Percentiles rank a stretch among this genome's conserved stretches.
Conservation (phyloP, 2,113 vertebrate genomes). For the Ceuthmochares aereus region DNA sequence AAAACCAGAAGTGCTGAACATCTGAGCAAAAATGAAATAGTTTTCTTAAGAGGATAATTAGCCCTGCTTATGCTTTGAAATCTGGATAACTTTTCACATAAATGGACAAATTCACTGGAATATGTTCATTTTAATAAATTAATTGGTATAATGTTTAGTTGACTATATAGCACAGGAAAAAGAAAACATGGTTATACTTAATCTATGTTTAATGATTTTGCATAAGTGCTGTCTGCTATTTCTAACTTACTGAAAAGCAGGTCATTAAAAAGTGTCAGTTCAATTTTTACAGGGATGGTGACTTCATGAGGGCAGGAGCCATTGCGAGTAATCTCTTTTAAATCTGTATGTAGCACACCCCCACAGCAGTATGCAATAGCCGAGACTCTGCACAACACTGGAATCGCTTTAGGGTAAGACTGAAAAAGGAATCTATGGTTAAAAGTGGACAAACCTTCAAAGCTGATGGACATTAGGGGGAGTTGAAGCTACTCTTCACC, state of each 20-base stretch:
- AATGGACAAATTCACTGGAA: conserved; percentile 52
- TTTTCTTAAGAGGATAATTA: conserved; percentile 68
- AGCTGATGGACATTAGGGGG: neutral
- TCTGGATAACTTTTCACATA: conserved; percentile 40
- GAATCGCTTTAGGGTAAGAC: neutral
- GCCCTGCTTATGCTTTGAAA: conserved; percentile 60
- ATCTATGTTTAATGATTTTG: conserved; percentile 75
- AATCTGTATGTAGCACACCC: conserved; percentile 51
- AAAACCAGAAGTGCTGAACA: conserved; percentile 70
- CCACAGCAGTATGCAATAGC: neutral
- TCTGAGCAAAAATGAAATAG: conserved; percentile 67
- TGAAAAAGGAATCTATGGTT: neutral
- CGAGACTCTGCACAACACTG: neutral
- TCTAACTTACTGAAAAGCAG: conserved; percentile 56
- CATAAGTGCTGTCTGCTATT: conserved; percentile 66
- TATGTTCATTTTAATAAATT: conserved; percentile 60
- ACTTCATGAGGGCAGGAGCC: conserved; percentile 60
- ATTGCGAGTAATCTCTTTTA: conserved; percentile 50
- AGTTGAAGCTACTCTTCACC: neutral
- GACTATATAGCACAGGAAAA: conserved; percentile 48
- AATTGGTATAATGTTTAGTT: conserved; percentile 55
- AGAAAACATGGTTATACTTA: conserved; percentile 78
- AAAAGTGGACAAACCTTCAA: neutral
- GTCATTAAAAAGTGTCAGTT: conserved; percentile 71
- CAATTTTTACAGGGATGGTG: conserved; percentile 58